A percentile compares a stretch with the other conserved stretches of the same genome.
Conservation (phyloP, 1,140 invertebrate genomes). For the Drosophila rufa region DNA sequence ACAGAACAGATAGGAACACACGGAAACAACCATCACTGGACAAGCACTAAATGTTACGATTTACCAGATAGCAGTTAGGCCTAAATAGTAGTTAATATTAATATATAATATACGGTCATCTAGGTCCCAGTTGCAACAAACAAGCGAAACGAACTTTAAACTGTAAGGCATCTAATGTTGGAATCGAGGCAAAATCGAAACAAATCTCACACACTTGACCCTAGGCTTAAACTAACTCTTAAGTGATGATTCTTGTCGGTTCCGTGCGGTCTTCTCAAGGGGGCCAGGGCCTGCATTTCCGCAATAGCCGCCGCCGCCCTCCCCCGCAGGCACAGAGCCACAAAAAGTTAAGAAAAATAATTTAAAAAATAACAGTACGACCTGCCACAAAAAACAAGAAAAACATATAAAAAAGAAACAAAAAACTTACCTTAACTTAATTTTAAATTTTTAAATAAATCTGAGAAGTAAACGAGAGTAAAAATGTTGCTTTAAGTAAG, state of each 20-base stretch:
- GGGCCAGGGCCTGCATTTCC: background rate
- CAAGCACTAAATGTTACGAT: conserved; percentile 79
- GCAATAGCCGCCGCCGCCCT: background rate
- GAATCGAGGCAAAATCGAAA: conserved; percentile 40
- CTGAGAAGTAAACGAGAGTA: conserved; percentile 27
- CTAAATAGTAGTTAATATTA: conserved; percentile 64
- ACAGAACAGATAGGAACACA: conserved; percentile 26
- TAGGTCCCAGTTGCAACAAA: conserved; percentile 73
- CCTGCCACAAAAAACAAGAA: conserved; percentile 66
- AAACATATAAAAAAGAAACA: conserved; percentile 28
- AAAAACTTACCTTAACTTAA: conserved; percentile 62
- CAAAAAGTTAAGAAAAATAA: conserved; percentile 18
- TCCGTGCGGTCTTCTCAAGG: conserved; percentile 27
- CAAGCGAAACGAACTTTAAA: conserved; percentile 38
- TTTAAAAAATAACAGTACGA: conserved; percentile 68
- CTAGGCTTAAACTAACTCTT: conserved; percentile 46
- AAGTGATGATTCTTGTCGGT: conserved; percentile 51
- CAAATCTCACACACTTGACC: conserved; percentile 55
- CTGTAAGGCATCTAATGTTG: conserved; percentile 65
- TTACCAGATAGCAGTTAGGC: conserved; percentile 62
- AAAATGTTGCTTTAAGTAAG: conserved; percentile 76
- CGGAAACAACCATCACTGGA: conserved; percentile 43
- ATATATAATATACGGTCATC: conserved; percentile 39
- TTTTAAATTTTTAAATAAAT: conserved; percentile 72
- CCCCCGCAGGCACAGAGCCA: conserved; percentile 9